A percentile compares a stretch with the other conserved stretches of the same genome.
phyloP scores from a whole-genome alignment of 2,113 vertebrate species.

The Ciconia boyciana region DNA sequence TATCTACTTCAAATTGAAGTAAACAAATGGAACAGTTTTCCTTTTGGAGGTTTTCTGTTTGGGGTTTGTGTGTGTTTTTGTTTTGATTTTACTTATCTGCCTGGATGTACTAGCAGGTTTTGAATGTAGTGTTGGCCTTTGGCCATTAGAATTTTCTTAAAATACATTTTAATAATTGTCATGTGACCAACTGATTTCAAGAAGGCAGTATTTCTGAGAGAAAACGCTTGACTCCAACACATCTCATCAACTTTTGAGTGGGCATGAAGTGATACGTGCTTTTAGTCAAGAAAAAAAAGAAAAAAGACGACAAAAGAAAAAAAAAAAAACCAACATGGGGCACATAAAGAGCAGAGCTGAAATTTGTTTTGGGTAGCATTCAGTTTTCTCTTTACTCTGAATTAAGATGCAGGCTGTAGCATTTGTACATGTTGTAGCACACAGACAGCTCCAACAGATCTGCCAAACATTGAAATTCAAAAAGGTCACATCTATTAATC shows the following conservation, averaged over 20 bases:
- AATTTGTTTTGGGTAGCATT: neutral
- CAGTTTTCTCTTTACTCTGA: slow-evolving; percentile 47
- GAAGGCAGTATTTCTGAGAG: slow-evolving; percentile 31
- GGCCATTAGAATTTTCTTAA: slow-evolving; percentile 69
- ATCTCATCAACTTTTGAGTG: neutral
- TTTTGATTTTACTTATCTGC: slow-evolving; percentile 66
- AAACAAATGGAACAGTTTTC: slow-evolving; percentile 77
- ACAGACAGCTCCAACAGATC: slow-evolving; percentile 27
- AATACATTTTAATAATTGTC: slow-evolving; percentile 61
- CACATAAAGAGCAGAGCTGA: slow-evolving; percentile 36
- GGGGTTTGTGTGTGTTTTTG: slow-evolving; percentile 44
- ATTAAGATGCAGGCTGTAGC: slow-evolving; percentile 30
- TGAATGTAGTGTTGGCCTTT: slow-evolving; percentile 73
- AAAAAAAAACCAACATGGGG: neutral
- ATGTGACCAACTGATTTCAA: slow-evolving; percentile 54
- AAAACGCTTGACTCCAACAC: neutral
- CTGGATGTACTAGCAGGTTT: slow-evolving; percentile 74
- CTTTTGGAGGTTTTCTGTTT: slow-evolving; percentile 75
- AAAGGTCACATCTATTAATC: slow-evolving; percentile 40
- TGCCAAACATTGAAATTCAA: slow-evolving; percentile 43
- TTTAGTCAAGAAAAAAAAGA: neutral
- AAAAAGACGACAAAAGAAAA: neutral
- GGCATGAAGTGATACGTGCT: neutral
- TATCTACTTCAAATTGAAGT: slow-evolving; percentile 86
- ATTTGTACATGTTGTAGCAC: slow-evolving; percentile 8